Percentiles rank a stretch among this genome's conserved stretches.
Evolutionary conservation across 2,797 vertebrate genomes (phyloP).

Genomic region (Fistularia tabacaria): DNA sequence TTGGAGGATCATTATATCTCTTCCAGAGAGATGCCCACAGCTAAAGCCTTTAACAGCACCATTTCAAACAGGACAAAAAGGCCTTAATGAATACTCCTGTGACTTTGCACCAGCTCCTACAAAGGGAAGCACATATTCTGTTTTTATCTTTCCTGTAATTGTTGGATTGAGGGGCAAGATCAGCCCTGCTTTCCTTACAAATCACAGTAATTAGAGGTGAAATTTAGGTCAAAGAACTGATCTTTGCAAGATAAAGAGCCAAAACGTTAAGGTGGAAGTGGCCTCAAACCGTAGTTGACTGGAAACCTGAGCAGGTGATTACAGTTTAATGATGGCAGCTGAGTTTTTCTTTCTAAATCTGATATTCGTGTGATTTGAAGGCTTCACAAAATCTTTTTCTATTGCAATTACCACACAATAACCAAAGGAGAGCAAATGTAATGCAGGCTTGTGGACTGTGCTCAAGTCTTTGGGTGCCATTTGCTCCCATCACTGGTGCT

Average conservation of each 20-base stretch:
- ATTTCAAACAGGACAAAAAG: slow-evolving; percentile 73
- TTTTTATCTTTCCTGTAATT: slow-evolving; percentile 68
- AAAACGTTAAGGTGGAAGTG: too few relatives aligned
- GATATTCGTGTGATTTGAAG: slow-evolving; percentile 13
- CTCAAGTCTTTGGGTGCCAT: slow-evolving; percentile 84
- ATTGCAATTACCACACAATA: slow-evolving; percentile 49
- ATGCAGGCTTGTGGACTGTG: slow-evolving; percentile 77
- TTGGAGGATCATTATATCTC: slow-evolving; percentile 76
- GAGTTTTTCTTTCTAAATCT: too few relatives aligned
- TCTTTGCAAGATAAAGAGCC: slow-evolving; percentile 23
- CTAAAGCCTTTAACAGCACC: slow-evolving; percentile 70
- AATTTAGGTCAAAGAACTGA: slow-evolving; percentile 44
- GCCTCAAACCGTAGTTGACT: too few relatives aligned
- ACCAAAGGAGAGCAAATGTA: slow-evolving; percentile 72
- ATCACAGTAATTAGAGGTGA: slow-evolving; percentile 50
- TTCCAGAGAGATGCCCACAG: slow-evolving; percentile 73
- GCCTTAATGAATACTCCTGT: slow-evolving; percentile 80
- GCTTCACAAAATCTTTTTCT: slow-evolving; percentile 35
- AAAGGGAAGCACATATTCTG: slow-evolving; percentile 64
- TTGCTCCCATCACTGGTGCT: slow-evolving; percentile 86
- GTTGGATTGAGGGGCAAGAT: slow-evolving; percentile 62
- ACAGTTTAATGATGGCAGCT: too few relatives aligned
- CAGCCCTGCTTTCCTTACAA: slow-evolving; percentile 39
- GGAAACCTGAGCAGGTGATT: too few relatives aligned
- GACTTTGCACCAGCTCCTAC: slow-evolving; percentile 63